Percentiles rank a stretch among this genome's conserved stretches.
These are phyloP conservation scores for Chloebia gouldiae DNA, from an alignment of 2,113 vertebrate species.

Conservation along the genomic window DNA sequence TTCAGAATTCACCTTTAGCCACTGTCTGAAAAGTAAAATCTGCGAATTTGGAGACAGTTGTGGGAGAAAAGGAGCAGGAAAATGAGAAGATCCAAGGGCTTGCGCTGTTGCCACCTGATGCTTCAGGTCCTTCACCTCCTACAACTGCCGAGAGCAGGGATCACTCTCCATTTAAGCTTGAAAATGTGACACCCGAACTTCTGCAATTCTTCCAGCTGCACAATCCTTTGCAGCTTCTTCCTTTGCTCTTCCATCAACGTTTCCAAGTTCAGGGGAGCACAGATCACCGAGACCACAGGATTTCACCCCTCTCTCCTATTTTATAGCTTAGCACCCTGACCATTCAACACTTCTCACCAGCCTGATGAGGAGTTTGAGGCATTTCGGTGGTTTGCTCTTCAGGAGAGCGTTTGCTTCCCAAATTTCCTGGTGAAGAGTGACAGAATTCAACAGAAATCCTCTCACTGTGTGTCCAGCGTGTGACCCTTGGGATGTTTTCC, in stretches of 20 bases:
- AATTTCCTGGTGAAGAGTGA: accelerated
- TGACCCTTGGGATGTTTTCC: neutral
- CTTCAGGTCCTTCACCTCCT: neutral
- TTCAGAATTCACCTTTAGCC: neutral
- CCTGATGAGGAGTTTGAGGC: accelerated
- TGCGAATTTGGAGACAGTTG: neutral
- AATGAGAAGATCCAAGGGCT: neutral
- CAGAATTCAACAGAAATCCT: neutral
- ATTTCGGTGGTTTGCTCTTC: neutral
- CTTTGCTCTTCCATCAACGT: neutral
- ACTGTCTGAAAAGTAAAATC: neutral
- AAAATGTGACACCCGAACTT: accelerated
- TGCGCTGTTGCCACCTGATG: neutral
- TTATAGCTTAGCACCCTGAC: neutral
- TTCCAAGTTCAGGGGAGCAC: neutral
- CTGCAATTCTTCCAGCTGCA: neutral
- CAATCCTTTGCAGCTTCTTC: neutral
- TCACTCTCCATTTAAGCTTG: neutral
- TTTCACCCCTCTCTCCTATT: neutral
- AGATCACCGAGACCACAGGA: neutral
- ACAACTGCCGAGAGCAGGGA: neutral
- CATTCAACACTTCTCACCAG: accelerated
- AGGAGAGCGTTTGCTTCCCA: neutral
- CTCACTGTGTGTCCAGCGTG: neutral
- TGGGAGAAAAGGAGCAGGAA: neutral